These are phyloP conservation scores for Antheraea yamamai DNA, from an alignment of 2,888 invertebrate species.

Conservation along the genomic window DNA sequence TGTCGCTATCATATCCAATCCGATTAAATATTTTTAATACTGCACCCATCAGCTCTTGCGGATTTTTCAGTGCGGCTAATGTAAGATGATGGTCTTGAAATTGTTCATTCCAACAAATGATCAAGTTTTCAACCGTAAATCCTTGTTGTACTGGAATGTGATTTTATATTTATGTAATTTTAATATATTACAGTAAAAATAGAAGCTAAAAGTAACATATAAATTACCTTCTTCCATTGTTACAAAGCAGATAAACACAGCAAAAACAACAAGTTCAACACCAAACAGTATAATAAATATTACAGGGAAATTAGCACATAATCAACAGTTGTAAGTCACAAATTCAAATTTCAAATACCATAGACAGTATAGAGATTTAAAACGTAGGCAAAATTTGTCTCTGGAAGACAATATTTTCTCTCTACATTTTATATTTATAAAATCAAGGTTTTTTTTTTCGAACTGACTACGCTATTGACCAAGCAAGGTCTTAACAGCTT, in stretches of 20 bases:
- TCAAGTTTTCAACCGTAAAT: slow-evolving; percentile 49
- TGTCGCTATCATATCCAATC: slow-evolving; percentile 63
- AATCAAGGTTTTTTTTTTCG: too few species aligned
- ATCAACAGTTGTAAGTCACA: background rate
- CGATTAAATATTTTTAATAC: slow-evolving; percentile 59
- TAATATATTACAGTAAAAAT: background rate
- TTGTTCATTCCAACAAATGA: slow-evolving; percentile 59
- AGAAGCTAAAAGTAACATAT: background rate
- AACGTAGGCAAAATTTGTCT: too few species aligned
- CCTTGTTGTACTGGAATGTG: slow-evolving; percentile 37
- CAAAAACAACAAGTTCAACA: background rate
- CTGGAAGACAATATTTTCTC: background rate
- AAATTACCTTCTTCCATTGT: slow-evolving; percentile 18
- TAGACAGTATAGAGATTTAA: too few species aligned
- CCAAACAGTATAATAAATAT: background rate
- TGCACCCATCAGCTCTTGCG: slow-evolving; percentile 62
- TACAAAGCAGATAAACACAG: background rate
- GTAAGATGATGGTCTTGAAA: slow-evolving; percentile 57
- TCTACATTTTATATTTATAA: too few species aligned
- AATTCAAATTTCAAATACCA: background rate
- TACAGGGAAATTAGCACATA: background rate
- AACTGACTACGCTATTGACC: too few species aligned
- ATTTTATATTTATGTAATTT: background rate
- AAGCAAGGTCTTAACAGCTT: too few species aligned
- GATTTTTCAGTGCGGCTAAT: slow-evolving; percentile 56